Percentiles rank a stretch among this genome's conserved stretches.
Evolutionary conservation across 2,888 invertebrate genomes (phyloP).

Genomic region (Melanargia galathea): DNA sequence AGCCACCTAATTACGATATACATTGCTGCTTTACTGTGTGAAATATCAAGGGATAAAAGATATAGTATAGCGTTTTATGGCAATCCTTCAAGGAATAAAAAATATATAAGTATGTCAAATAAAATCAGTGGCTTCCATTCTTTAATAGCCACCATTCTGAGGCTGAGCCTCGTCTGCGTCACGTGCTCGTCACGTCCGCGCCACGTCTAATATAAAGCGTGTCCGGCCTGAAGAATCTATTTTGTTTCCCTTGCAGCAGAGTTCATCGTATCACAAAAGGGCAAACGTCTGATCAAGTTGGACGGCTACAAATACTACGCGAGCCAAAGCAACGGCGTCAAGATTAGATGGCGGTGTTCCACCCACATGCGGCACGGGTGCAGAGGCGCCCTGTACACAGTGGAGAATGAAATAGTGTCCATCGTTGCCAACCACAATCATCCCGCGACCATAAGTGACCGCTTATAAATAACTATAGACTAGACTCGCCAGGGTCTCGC

Average conservation of each 20-base stretch:
- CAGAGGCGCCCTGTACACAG: constrained; percentile 29
- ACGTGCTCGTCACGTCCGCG: too few relatives aligned
- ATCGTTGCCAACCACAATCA: constrained; percentile 33
- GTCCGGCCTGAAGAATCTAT: too few relatives aligned
- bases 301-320: constrained; percentile 50
- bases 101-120: too few relatives aligned
- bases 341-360: constrained; percentile 55
- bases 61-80: too few relatives aligned
- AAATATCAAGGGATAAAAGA: too few relatives aligned
- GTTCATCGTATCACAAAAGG: constrained; percentile 39
- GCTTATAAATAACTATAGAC: not conserved
- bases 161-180: too few relatives aligned
- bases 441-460: not conserved
- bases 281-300: constrained; percentile 47
- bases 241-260: constrained; percentile 10
- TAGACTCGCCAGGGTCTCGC: not conserved
- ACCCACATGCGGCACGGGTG: constrained; percentile 47
- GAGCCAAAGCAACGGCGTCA: constrained; percentile 36
- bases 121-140: too few relatives aligned
- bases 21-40: too few relatives aligned
- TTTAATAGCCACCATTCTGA: too few relatives aligned
- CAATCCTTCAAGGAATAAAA: too few relatives aligned
- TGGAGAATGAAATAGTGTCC: constrained; percentile 31
- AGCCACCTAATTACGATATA: too few relatives aligned
- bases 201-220: too few relatives aligned